Conservation (phyloP, 2,113 vertebrate genomes). For the Cacatua alba region DNA sequence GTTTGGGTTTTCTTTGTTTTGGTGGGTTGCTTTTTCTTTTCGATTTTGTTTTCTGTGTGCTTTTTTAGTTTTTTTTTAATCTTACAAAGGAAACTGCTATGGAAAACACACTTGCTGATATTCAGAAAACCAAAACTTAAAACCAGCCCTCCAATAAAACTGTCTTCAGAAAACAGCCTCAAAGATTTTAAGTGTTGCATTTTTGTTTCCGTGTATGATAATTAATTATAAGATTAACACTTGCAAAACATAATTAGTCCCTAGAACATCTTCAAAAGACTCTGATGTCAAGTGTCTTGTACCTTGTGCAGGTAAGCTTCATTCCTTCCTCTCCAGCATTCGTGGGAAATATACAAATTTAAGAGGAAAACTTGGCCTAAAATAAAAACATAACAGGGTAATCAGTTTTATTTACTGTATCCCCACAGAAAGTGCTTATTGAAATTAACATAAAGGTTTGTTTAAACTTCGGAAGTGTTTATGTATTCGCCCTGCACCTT, state of each 20-base stretch:
- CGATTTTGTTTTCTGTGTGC: no score
- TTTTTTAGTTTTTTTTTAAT: not conserved
- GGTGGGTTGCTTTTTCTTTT: no score
- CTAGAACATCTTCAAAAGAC: not conserved
- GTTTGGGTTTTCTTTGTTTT: not conserved
- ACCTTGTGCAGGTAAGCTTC: not conserved
- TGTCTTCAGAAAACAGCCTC: not conserved
- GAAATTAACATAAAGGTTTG: accelerated
- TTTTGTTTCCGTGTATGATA: not conserved
- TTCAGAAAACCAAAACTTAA: not conserved
- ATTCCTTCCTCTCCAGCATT: not conserved
- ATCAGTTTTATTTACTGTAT: not conserved
- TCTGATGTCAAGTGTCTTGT: not conserved
- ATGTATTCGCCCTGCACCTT: accelerated
- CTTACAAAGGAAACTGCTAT: not conserved
- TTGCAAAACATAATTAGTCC: not conserved
- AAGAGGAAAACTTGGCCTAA: not conserved
- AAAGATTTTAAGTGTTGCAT: not conserved
- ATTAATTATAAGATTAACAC: not conserved
- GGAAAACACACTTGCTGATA: not conserved
- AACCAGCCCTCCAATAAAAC: not conserved
- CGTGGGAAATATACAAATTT: not conserved
- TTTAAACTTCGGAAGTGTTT: not conserved
- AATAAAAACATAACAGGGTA: accelerated
- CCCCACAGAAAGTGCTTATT: accelerated